Base-by-base conservation (phyloP, 2,113 vertebrate species). In the Ariopsis seemanni region DNA sequence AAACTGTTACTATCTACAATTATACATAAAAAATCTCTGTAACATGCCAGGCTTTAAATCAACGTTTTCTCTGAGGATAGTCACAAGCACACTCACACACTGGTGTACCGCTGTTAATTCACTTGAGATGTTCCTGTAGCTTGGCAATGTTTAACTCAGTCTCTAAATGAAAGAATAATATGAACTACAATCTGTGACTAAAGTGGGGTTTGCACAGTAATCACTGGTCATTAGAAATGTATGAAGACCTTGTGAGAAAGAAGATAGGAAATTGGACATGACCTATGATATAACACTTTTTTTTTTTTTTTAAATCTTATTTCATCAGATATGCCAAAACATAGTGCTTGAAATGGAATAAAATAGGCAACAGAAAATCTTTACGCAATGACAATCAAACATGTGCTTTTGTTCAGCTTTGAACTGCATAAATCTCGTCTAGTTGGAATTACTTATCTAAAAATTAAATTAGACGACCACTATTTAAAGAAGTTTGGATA, bases 21-120 rank as follows among this genome's bases (percentile, higher is more conserved):
- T 48, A 74, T 77, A 15, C n/a, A 55, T 55, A 14, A 55, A 27
- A 78, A 27, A 17, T 53, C 27, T 78, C 22, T 78, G 74, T n/a
- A 53, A 77, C 22, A 52, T n/a, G 74, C 74, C 0, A 53, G n/a
- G 50, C 48, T n/a, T 78, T 55, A 78, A 82, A 62, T 82, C 30
- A 42, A 30, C 9, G 0, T 22, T 81, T 5, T 42, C 8, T 22
- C 79, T 12, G 22, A 82, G 57, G 52, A 80, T 14, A 58, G 75
- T 79, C 53, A 22, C 85, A 60, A 20, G 62, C 22, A 75, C 82
- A 83, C n/a, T 83, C 77, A 77, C 79, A 84, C 86, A 84, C 17
- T 60, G 72, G 30, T 58, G 72, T 88, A 89, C 15, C 42, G 48
- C 60, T 75, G 80, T 85, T 85, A 62, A 48, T 48, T 42, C 30